Conservation (phyloP, 1,140 invertebrate species). For the Melipona quadrifasciata region DNA sequence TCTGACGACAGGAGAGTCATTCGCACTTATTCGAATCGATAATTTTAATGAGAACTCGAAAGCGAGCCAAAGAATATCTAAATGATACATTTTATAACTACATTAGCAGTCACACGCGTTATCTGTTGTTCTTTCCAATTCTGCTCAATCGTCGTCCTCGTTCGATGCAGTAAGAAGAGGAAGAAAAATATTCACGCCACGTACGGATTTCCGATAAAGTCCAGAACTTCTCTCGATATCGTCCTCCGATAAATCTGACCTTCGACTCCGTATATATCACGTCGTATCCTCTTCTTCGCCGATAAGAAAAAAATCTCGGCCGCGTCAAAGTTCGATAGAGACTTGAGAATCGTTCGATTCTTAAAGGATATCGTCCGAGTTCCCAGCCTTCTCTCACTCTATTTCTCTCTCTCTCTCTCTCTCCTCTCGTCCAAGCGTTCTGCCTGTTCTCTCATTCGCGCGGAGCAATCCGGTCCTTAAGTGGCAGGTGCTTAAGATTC, state of each 20-base stretch:
- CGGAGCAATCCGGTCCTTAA: constrained; percentile 69
- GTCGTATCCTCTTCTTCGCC: not conserved
- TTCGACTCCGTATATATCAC: not conserved
- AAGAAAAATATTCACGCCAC: too few relatives aligned
- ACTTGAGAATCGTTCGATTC: constrained; percentile 53
- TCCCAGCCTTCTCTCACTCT: not conserved
- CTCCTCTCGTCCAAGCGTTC: constrained; percentile 14
- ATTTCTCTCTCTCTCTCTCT: not conserved
- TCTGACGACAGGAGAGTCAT: too few relatives aligned
- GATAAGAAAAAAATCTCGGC: constrained; percentile 9
- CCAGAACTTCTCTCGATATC: not conserved
- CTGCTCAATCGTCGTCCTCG: too few relatives aligned
- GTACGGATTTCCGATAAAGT: too few relatives aligned
- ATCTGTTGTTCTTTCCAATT: too few relatives aligned
- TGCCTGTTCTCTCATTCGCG: constrained; percentile 59
- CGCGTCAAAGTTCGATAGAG: constrained; percentile 43
- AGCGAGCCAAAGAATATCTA: too few relatives aligned
- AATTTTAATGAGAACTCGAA: too few relatives aligned
- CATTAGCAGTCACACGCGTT: too few relatives aligned
- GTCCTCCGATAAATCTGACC: not conserved
- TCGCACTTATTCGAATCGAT: too few relatives aligned
- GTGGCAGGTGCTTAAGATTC: constrained; percentile 75
- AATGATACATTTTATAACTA: too few relatives aligned
- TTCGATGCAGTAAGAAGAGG: too few relatives aligned
- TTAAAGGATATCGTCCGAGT: constrained; percentile 53